phyloP scores from a whole-genome alignment of 2,888 invertebrate genomes.

The Eupithecia pulchellata region DNA sequence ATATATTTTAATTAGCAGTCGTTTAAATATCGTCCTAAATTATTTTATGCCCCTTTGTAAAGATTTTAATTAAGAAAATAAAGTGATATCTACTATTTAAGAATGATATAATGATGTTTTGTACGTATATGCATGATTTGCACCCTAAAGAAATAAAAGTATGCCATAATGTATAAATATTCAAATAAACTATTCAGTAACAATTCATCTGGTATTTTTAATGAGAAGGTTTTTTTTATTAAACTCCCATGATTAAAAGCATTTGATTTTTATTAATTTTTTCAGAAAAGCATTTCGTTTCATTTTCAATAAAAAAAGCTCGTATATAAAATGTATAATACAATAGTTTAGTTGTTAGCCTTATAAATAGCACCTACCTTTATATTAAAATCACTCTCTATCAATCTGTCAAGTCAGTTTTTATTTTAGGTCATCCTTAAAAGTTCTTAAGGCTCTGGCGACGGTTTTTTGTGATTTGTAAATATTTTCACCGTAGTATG shows the following conservation, averaged over 20 bases:
- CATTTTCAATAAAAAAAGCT: too few relatives aligned
- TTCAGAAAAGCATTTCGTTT: too few relatives aligned
- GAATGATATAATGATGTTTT: slow-evolving; percentile 45
- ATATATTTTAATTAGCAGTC: slow-evolving; percentile 26
- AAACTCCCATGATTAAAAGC: background rate
- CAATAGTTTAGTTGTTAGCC: too few relatives aligned
- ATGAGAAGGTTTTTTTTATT: background rate
- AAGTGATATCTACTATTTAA: slow-evolving; percentile 77
- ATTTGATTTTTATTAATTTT: too few relatives aligned
- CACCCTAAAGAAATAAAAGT: slow-evolving; percentile 55
- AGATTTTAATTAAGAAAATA: slow-evolving; percentile 49
- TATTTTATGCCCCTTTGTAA: slow-evolving; percentile 31
- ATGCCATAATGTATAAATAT: slow-evolving; percentile 61
- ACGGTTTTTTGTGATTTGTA: too few relatives aligned
- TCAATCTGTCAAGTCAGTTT: too few relatives aligned
- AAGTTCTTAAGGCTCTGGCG: too few relatives aligned
- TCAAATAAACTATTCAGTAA: slow-evolving; percentile 1
- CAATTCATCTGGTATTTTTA: background rate
- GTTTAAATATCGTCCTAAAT: slow-evolving; percentile 26
- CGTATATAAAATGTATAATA: too few relatives aligned
- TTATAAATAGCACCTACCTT: too few relatives aligned
- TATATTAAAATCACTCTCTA: too few relatives aligned
- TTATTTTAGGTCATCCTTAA: too few relatives aligned
- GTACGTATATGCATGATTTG: slow-evolving; percentile 46
- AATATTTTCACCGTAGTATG: too few relatives aligned